These are phyloP conservation scores for Caradrina clavipalpis DNA, from an alignment of 2,888 invertebrate genomes.

Conservation along the genomic window DNA sequence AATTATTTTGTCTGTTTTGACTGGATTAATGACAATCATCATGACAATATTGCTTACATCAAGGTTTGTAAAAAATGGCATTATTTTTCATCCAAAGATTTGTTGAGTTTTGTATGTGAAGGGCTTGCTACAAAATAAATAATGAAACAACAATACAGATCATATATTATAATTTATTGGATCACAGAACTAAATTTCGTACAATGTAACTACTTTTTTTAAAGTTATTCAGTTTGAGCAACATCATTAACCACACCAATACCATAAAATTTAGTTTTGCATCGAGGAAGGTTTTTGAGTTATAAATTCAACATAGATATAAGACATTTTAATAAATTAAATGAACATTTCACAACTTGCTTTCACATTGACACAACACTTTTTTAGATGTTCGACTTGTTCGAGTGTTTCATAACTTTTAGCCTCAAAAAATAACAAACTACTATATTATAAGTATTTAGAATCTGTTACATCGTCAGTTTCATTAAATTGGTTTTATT, in stretches of 20 bases:
- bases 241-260: slow-evolving; percentile 84
- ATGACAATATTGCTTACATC: too few species aligned
- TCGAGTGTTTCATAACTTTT: slow-evolving; percentile 50
- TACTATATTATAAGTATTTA: slow-evolving; percentile 44
- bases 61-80: too few species aligned
- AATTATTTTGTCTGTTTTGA: too few species aligned
- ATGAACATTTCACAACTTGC: slow-evolving; percentile 43
- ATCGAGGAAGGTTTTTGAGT: slow-evolving; percentile 64
- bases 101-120: neutral
- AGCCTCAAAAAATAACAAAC: slow-evolving; percentile 63
- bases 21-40: too few species aligned
- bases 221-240: slow-evolving; percentile 88
- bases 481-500: slow-evolving; percentile 31
- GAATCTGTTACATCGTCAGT: slow-evolving; percentile 37
- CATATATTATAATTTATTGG: slow-evolving; percentile 82
- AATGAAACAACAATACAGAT: slow-evolving; percentile 75
- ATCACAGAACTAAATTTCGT: slow-evolving; percentile 89
- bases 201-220: slow-evolving; percentile 84
- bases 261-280: slow-evolving; percentile 70
- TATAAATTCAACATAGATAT: slow-evolving; percentile 59
- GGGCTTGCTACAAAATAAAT: neutral
- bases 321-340: slow-evolving; percentile 59
- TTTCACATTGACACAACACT: slow-evolving; percentile 55
- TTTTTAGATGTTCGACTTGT: slow-evolving; percentile 46
- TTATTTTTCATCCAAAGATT: neutral